Evolutionary conservation across 2,888 invertebrate species (phyloP), one percentile per base, ranked within the genome.

Genomic region (Dioctria linearis): DNA sequence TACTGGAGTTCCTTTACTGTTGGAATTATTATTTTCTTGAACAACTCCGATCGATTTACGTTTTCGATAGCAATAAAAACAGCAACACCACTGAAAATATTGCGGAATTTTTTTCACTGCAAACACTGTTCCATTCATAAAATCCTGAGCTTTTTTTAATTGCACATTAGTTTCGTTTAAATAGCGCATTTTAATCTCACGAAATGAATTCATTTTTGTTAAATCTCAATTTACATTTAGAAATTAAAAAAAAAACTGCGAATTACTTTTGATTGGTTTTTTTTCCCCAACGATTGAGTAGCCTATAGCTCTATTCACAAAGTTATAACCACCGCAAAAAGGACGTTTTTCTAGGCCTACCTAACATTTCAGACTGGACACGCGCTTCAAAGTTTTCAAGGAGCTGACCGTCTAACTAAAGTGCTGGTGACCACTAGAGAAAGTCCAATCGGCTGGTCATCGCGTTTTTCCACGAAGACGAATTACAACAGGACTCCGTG

Each of bases 41-140:
- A 80, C 37, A 46, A 81, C 78, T 5, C 80, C 85, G 80, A 88
- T 88, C 86, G 88, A 88, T 88, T 88, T 88, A 85, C 84, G 84
- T 79, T 85, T 84, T 78, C 84, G 84, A 84, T 86, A 80, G 51
- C 37, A 84, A 79, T 82, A 84, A 80, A 85, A 86, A 83, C 85
- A 86, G 82, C 84, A 82, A 83, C 85, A 86, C 82, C 85, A 86
- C 81, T 84, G 84, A 81, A 85, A 82, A 81, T 83, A 84, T 63
- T 82, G 80, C 13, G 84, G 85, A 51, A 86, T 81, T 79, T 82
- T 85, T 80, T 84, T 83, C 67, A 85, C 84, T 84, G 85, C 63
- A 13, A 46, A 0, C 11, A 59, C 54, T 67, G 78, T 73, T 49
- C 80, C 78, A 63, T 51, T 66, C 71, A 79, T 43, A 59, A 69